Base-by-base conservation (phyloP, 2,797 vertebrate species). In the Dicrostonyx torquatus region DNA sequence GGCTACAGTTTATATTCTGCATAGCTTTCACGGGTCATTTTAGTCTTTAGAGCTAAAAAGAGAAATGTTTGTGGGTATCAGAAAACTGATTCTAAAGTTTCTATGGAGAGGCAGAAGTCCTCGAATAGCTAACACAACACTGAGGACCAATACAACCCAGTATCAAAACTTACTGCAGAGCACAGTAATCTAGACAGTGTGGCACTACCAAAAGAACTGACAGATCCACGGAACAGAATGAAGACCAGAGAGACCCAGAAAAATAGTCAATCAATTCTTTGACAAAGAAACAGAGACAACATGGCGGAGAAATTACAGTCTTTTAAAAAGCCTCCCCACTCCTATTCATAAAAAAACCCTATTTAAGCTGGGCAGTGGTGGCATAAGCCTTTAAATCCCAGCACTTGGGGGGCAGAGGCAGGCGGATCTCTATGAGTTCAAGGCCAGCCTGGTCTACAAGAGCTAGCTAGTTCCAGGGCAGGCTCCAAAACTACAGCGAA, bases 1-100 rank as follows among this genome's bases (percentile, higher is more conserved):
- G 73, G 75, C 12, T 20, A 24, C 70, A 90, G 31, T 91, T 76
- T 37, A 64, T 84, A 76, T 58, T 86, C 43, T 11, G 40, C 12
- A 12, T 29, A 37, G n/a, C 72, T 85, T 73, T 94, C 20, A 70
- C 6, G 6, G n/a, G 3, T 76, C 37, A 80, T 79, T 68, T 72
- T 78, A 29, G 14, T 31, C 45, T 40, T n/a, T 20, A 9, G 24
- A 62, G 68, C 10, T 29, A 66, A n/a, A 92, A 80, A 45, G 34
- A 64, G 78, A 94, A 94, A 70, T 20, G 34, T 76, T 83, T 50
- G 4, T n/a, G n/a, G 58, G 18, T 70, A 48, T 77, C 34, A 77
- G 76, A 26, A 93, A 94, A 68, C n/a, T 29, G 62, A 85, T 48
- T 76, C 88, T 93, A 87, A 91, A 76, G 43, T 76, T 64, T 91